phyloP scores from a whole-genome alignment of 2,888 invertebrate genomes.

The Ectobius pallidus region DNA sequence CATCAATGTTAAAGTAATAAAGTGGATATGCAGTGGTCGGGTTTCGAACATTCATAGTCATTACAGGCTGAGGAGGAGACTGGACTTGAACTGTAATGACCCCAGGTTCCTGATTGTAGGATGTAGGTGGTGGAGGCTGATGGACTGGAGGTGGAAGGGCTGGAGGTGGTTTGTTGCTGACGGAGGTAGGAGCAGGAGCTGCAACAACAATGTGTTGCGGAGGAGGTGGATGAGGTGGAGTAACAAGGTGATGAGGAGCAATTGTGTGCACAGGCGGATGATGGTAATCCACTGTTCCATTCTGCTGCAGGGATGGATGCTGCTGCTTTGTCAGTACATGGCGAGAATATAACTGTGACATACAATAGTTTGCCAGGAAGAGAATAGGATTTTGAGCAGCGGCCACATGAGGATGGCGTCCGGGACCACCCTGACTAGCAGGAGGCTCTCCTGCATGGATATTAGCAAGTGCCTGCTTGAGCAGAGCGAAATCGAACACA shows the following conservation, averaged over 20 bases:
- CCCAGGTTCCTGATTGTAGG: slow-evolving; percentile 37
- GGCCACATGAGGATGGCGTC: slow-evolving; percentile 42
- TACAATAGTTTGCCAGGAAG: slow-evolving; percentile 77
- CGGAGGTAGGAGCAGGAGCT: slow-evolving; percentile 34
- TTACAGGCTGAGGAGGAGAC: slow-evolving; percentile 54
- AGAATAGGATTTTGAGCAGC: slow-evolving; percentile 67
- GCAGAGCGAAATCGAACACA: slow-evolving; percentile 69
- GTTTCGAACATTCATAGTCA: slow-evolving; percentile 57
- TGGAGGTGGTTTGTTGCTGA: slow-evolving; percentile 31
- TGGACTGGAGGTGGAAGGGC: slow-evolving; percentile 41
- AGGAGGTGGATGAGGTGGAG: slow-evolving; percentile 46
- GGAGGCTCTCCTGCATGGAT: slow-evolving; percentile 65
- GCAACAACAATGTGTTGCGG: slow-evolving; percentile 44
- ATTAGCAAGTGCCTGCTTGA: slow-evolving; percentile 69
- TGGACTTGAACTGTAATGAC: slow-evolving; percentile 51
- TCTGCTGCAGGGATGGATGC: slow-evolving; percentile 54
- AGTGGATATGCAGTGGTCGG: slow-evolving; percentile 67
- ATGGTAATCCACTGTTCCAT: slow-evolving; percentile 56
- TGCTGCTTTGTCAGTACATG: slow-evolving; percentile 66
- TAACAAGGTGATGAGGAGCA: slow-evolving; percentile 47
- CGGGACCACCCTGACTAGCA: slow-evolving; percentile 48
- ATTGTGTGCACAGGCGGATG: slow-evolving; percentile 31
- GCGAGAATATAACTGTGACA: slow-evolving; percentile 72
- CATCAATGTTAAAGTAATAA: slow-evolving; percentile 78
- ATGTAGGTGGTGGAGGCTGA: slow-evolving; percentile 40